A percentile compares a stretch with the other conserved stretches of the same genome.
phyloP scores from a whole-genome alignment of 2,113 vertebrate species.

The Plecotus auritus region DNA sequence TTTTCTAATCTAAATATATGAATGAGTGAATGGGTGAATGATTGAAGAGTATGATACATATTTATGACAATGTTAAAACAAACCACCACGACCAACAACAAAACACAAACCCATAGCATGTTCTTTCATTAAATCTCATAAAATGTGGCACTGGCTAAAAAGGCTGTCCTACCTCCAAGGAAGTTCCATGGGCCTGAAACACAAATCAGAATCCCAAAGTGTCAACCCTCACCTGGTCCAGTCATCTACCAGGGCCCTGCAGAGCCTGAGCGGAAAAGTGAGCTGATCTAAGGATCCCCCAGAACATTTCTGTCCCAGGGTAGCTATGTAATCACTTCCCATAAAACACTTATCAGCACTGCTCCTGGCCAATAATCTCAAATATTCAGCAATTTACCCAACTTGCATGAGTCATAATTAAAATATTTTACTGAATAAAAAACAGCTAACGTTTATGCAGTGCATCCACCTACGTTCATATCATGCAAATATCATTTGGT shows the following conservation, averaged over 20 bases:
- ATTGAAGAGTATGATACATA: background rate
- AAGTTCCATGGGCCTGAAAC: background rate
- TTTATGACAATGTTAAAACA: constrained; percentile 15
- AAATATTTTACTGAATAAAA: constrained; percentile 9
- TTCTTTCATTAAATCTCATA: background rate
- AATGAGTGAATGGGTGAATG: background rate
- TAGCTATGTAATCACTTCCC: constrained; percentile 40
- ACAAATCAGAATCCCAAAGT: background rate
- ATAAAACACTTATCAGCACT: constrained; percentile 34
- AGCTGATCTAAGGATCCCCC: background rate
- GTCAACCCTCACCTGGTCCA: no score
- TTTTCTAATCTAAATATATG: background rate
- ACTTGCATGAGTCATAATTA: constrained; percentile 28
- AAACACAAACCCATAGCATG: background rate
- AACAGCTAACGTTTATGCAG: background rate
- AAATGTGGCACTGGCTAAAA: background rate
- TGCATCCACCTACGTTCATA: background rate
- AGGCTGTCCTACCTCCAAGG: background rate
- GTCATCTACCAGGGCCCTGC: background rate
- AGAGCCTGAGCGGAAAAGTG: background rate
- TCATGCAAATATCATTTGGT: background rate
- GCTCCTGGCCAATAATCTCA: background rate
- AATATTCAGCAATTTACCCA: constrained; percentile 5
- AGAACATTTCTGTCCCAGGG: background rate
- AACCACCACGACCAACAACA: background rate